phyloP scores from a whole-genome alignment of 2,888 invertebrate species.

The Trypoxylon attenuatum region DNA sequence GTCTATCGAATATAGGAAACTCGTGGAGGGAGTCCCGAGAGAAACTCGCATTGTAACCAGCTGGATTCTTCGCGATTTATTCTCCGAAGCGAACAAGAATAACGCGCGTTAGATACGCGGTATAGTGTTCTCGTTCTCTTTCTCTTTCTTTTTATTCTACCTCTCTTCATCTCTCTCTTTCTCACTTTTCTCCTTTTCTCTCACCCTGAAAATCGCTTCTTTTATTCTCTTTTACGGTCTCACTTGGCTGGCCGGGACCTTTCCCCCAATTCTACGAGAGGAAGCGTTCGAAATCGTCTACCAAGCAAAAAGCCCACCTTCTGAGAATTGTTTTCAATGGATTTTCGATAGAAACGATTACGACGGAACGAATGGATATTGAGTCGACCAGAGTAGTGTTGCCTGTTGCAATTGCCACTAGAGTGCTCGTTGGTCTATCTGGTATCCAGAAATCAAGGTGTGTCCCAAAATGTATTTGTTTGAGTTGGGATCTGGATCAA shows the following conservation, averaged over 20 bases:
- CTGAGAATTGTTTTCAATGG: too few species aligned
- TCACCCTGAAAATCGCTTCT: conserved; percentile 6
- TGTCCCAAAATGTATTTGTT: too few species aligned
- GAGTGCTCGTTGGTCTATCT: too few species aligned
- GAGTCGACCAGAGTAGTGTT: too few species aligned
- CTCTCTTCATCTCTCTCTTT: conserved; percentile 2
- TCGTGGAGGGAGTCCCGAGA: conserved; percentile 36
- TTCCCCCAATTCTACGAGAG: background rate
- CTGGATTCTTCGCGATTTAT: conserved; percentile 59
- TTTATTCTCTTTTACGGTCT: conserved; percentile 12
- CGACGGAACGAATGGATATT: too few species aligned
- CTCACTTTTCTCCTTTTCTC: conserved; percentile 16
- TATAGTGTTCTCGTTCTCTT: conserved; percentile 25
- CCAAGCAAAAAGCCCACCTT: too few species aligned
- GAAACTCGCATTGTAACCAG: conserved; percentile 45
- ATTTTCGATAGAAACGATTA: too few species aligned
- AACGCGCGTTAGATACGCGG: conserved; percentile 51
- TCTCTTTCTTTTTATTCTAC: background rate
- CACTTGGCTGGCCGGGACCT: conserved; percentile 10
- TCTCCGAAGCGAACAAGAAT: conserved; percentile 58
- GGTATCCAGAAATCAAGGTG: too few species aligned
- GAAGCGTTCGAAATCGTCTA: too few species aligned
- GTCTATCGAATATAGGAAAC: conserved; percentile 1
- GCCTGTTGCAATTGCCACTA: too few species aligned
- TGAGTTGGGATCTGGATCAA: too few species aligned